A percentile compares a stretch with the other conserved stretches of the same genome.
These are phyloP conservation scores for Littorina saxatilis DNA, from an alignment of 1,140 invertebrate genomes.

Conservation along the genomic window DNA sequence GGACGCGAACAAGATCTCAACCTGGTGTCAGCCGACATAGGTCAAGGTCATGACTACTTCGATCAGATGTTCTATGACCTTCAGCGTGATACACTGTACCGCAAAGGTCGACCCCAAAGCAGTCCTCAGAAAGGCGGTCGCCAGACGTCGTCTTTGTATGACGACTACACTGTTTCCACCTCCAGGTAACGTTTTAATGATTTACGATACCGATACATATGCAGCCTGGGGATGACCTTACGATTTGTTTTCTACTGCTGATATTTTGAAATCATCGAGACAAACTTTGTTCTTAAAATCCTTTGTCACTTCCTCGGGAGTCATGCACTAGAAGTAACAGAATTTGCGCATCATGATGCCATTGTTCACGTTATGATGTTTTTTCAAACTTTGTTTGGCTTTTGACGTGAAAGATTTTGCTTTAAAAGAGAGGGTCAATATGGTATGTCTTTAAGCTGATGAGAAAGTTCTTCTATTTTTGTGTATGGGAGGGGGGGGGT, in stretches of 20 bases:
- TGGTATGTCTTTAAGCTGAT: neutral
- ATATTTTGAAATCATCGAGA: too few relatives aligned
- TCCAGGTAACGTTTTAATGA: too few relatives aligned
- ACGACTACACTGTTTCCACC: slow-evolving; percentile 69
- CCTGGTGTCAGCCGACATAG: slow-evolving; percentile 56
- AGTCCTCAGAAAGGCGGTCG: slow-evolving; percentile 47
- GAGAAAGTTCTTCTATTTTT: neutral
- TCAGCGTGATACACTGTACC: slow-evolving; percentile 75
- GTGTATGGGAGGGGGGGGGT: neutral
- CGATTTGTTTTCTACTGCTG: too few relatives aligned
- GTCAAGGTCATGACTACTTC: slow-evolving; percentile 82
- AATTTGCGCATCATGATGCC: too few relatives aligned
- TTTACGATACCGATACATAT: too few relatives aligned
- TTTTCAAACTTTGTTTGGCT: too few relatives aligned
- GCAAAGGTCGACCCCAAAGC: slow-evolving; percentile 56
- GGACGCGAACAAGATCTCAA: slow-evolving; percentile 39
- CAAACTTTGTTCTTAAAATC: too few relatives aligned
- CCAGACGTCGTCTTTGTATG: slow-evolving; percentile 52
- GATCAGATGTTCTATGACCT: slow-evolving; percentile 88
- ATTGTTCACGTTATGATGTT: too few relatives aligned
- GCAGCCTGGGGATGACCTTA: too few relatives aligned
- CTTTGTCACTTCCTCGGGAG: too few relatives aligned
- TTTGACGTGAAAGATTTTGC: too few relatives aligned
- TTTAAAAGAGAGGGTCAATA: too few relatives aligned
- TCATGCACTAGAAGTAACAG: neutral